Evolutionary conservation across 2,888 invertebrate genomes (phyloP), one percentile per base, ranked within the genome.

Genomic region (Acrobasis repandana): DNA sequence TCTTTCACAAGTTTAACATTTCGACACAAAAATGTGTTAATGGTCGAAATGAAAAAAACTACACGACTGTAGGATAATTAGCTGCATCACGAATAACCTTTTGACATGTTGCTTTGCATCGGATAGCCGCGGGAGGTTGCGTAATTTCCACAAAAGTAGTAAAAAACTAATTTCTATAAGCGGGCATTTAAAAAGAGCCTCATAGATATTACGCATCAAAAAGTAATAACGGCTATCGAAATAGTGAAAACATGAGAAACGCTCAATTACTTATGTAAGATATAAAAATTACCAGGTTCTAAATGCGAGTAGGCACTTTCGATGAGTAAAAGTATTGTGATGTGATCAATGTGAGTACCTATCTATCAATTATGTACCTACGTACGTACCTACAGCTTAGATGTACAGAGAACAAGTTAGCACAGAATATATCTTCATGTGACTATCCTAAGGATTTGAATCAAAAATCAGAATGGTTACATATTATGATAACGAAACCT

Each of bases 61-160:
- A 71, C 70, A 67, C 66, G 68, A 65, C 68, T 71, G 66, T 69
- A 65, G 60, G 75, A 73, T 82, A 80, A 82, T 85, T 81, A 81
- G 67, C 71, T 57, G 65, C 72, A 73, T 78, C 82, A 81, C 84
- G 82, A 79, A 76, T 70, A 81, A 77, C 83, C 82, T 83, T 82
- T 74, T 82, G 81, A 79, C 82, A 73, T 72, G 70, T 69, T 70
- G 36, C 50, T 50, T 43, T 20, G 58, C 49, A 36, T 58, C 18
- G 58, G 18, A 58, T 58, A 18, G 56, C n/a, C 38, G 43, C 18
- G 50, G 20, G 38, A 43, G 9, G 49, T 60, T 60, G 60, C 60
- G 47, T 47, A 60, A 60, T 46, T 16, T 60, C n/a, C 16, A 56
- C 56, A 33, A 60, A 59, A 36, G 15, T 28, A 46, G 52, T 43